Base-by-base conservation (phyloP, 2,113 vertebrate genomes). In the Ictalurus punctatus region DNA sequence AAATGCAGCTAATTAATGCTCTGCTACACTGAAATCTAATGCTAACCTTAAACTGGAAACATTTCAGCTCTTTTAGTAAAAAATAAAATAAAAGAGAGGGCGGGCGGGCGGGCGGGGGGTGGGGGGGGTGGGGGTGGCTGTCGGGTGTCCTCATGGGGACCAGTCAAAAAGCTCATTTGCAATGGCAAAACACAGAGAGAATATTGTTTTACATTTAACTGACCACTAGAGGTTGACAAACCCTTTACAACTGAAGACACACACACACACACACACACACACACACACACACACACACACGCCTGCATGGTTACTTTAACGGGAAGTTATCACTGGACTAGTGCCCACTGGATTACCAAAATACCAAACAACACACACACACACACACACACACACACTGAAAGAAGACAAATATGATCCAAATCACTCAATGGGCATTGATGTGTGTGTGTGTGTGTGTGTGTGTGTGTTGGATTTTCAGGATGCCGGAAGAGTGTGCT, bases 201-300 rank as follows among this genome's bases (percentile, higher is more conserved):
- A 30, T 16, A 34, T 12, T 78, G 74, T 27, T 67, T 87, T 87
- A 40, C 48, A 87, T 71, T 80, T 30, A 71, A 27, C 14, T 83
- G 52, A 52, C 88, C 88, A 89, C 88, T 86, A 89, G 88, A 89
- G 88, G 88, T 7, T 89, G 88, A 89, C 83, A 89, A 69, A 67
- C 84, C 40, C 84, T 76, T 69, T 83, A 61, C 89, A 37, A 58
- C 48, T 63, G 76, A 90, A 90, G 89, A 88, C 85, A 86, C 87
- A 92, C 89, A 87, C 88, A 48, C 87, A 87, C 87, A 87, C 91
- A 58, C 21, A 25, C 87, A 74, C 67, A 90, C 48, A 87, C 86
- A 76, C 63, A 88, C 88, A 90, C 89, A 88, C 82, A 92, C 80
- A 37, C 80, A 88, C 30, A 19, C 71, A 58, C 40, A 44, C 8